Evolutionary conservation across 2,113 vertebrate species (phyloP).

Genomic region (Nibea coibor): DNA sequence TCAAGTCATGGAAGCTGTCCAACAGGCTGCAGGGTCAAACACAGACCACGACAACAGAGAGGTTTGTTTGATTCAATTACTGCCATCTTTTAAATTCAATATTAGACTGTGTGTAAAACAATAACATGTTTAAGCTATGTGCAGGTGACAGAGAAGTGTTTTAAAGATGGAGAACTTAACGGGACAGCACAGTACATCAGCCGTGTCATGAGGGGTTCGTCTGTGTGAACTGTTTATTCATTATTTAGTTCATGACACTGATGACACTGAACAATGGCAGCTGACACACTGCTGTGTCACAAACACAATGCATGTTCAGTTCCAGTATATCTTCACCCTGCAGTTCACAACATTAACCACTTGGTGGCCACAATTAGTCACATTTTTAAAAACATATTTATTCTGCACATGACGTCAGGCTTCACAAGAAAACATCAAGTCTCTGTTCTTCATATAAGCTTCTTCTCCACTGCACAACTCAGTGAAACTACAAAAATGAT

Average conservation of each 20-base stretch:
- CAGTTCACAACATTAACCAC: constrained; percentile 51
- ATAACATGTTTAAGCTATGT: background rate
- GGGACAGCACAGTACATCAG: too few species aligned
- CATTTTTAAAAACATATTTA: background rate
- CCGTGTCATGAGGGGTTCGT: background rate
- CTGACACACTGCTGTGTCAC: background rate
- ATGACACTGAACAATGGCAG: background rate
- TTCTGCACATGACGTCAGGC: background rate
- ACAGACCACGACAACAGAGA: background rate
- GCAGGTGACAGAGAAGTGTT: background rate
- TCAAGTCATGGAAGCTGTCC: constrained; percentile 82
- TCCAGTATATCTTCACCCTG: background rate
- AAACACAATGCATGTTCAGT: background rate
- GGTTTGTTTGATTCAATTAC: background rate
- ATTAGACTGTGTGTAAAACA: background rate
- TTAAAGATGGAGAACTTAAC: background rate
- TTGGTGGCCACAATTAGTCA: constrained; percentile 12
- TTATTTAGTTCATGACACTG: background rate
- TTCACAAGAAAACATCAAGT: background rate
- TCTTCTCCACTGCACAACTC: background rate
- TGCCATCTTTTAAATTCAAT: too few species aligned
- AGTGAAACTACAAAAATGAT: background rate
- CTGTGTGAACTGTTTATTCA: background rate
- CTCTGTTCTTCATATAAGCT: background rate
- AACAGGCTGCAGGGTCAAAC: constrained; percentile 70